Base-by-base conservation (phyloP, 2,888 invertebrate genomes). In the Protophormia terraenovae region DNA sequence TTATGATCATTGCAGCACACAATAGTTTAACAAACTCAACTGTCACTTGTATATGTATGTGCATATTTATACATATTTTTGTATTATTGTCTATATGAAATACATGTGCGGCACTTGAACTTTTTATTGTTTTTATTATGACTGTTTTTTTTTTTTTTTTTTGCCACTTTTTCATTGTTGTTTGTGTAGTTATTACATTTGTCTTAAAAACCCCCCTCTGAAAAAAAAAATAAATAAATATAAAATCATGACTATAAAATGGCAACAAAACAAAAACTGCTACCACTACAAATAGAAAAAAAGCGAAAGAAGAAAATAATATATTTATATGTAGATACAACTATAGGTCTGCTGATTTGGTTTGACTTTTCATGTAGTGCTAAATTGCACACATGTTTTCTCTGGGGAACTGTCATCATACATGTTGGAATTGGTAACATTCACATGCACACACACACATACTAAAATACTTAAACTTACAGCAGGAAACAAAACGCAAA, bases 361-460 rank as follows among this genome's bases (percentile, higher is more conserved):
- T 83, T 87, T 79, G 79, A 78, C 85, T 83, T 71, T 78, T 84
- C 87, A 87, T 88, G 88, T 87, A 88, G 90, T 89, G 89, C 89
- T 90, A 90, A 90, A 90, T 89, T 90, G 90, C 90, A 90, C 90
- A 89, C 88, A 88, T 89, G 88, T 89, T 88, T 77, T 83, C 88
- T 88, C 87, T 55, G 50, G 89, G 89, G 90, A 80, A 77, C 75
- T 69, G 80, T 77, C 86, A 72, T 78, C 75, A 62, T 60, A 83
- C 62, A 45, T 79, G 55, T 79, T 73, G 67, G 60, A 32, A 58
- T 80, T 66, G 38, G 45, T 45, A 73, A 29, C 14, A 73, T 22
- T 53, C 2, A 71, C 12, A 71, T 8, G 55, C 16, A 71, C 32
- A 71, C 12, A 71, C 19, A 71, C 12, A 71, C 16, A n/a, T n/a